Evolutionary conservation across 2,888 invertebrate species (phyloP), one percentile per base, ranked within the genome.

Genomic region (Conistra vaccinii): DNA sequence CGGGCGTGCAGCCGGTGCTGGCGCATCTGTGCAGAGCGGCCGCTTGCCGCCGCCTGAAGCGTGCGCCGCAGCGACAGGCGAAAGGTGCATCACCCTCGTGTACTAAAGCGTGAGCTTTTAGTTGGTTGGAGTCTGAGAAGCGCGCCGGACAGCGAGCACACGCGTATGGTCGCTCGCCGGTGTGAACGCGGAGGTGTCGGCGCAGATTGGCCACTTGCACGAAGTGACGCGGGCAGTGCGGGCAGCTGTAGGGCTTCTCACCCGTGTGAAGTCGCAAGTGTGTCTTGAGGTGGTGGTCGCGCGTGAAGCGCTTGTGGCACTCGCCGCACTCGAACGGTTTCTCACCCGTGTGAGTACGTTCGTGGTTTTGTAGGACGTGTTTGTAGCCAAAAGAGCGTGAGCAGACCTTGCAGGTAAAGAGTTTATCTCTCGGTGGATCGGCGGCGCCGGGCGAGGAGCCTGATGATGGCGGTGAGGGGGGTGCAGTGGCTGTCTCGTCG

Each of bases 231-330:
- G 99, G 98, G 95, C 99, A 99, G 93, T 98, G 98, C 70, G 98
- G 98, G 94, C 99, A 99, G 90, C 98, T 98, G 94, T 99, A 99
- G 0, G 99, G 99, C 89, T 99, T 98, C 93, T 99, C 99, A 1
- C 99, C 99, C 2, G 99, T 99, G 93, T 99, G 99, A 80, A 99
- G 96, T 42, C 99, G 97, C 97, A 99, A 98, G 94, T 99, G 99
- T 0, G 99, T 99, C 95, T 99, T 99, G 70, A 99, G 96, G 90
- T 99, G 99, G 90, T 99, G 99, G 92, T 99, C 99, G 68, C 99
- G 97, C 2, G 99, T 99, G 94, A 99, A 99, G 84, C 98, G 97
- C 93, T 99, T 99, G 92, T 98, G 98, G 92, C 99, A 99, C 93
- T 98, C 98, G 48, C 98, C 98, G 90, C 99, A 99, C 92, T 98